phyloP scores from a whole-genome alignment of 2,113 vertebrate genomes.

The Siphamia tubifer region DNA sequence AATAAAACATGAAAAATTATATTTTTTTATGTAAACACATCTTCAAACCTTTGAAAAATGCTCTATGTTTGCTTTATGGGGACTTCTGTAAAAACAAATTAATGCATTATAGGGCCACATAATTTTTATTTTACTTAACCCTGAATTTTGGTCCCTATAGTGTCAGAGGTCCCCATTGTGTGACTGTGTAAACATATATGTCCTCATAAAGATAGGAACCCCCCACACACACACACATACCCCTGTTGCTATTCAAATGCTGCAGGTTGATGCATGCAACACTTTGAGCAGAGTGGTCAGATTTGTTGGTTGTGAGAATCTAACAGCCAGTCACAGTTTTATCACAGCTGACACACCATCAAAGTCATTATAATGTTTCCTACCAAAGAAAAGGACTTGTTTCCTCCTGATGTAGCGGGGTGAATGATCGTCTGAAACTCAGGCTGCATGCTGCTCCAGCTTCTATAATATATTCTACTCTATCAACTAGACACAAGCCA shows the following conservation, averaged over 20 bases:
- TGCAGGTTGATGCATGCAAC: background rate
- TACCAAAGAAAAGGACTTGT: background rate
- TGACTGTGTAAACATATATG: too few species aligned
- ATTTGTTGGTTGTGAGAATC: background rate
- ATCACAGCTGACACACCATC: background rate
- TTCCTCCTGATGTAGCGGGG: background rate
- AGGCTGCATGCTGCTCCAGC: background rate
- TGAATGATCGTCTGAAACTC: slow-evolving; percentile 4
- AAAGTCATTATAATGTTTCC: background rate
- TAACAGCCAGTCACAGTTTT: slow-evolving; percentile 23
- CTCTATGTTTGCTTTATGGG: too few species aligned
- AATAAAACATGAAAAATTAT: too few species aligned
- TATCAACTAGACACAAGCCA: slow-evolving; percentile 15
- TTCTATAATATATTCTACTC: slow-evolving; percentile 18
- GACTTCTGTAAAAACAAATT: too few species aligned
- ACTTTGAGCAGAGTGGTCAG: slow-evolving; percentile 19
- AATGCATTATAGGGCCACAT: too few species aligned
- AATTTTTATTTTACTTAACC: too few species aligned
- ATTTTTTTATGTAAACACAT: too few species aligned
- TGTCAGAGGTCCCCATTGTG: too few species aligned
- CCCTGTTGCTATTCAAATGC: background rate
- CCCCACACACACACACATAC: background rate
- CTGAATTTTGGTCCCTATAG: too few species aligned
- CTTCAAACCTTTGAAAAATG: too few species aligned
- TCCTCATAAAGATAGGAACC: too few species aligned